A percentile compares a stretch with the other conserved stretches of the same genome.
Evolutionary conservation across 2,797 vertebrate genomes (phyloP).

Genomic region (Balearica regulorum): DNA sequence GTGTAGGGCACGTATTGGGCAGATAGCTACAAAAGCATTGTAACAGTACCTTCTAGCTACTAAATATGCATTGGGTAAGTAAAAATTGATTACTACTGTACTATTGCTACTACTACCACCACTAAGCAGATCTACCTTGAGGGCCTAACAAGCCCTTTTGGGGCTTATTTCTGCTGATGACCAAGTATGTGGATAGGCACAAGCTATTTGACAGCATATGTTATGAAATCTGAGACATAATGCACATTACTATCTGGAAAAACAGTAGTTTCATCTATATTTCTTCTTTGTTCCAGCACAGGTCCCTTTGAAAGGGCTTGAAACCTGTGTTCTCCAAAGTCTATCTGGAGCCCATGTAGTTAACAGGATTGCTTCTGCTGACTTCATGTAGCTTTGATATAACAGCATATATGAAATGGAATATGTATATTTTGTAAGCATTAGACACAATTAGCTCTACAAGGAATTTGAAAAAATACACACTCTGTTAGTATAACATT

Average conservation of each 20-base stretch:
- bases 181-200: not conserved
- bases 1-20: not conserved
- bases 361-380: not conserved
- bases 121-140: not conserved
- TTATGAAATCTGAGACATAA: not conserved
- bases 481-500: not conserved
- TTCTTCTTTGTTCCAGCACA: not conserved
- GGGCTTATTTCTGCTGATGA: not conserved
- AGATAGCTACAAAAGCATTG: not conserved
- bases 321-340: not conserved
- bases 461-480: not conserved
- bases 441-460: not conserved
- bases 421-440: not conserved
- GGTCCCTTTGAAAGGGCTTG: not conserved
- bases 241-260: not conserved
- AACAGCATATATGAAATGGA: not conserved
- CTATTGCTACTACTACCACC: not conserved
- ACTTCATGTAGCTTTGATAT: not conserved
- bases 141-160: not conserved
- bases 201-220: not conserved
- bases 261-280: not conserved
- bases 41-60: not conserved
- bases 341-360: not conserved
- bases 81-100: not conserved
- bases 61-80: not conserved